Conservation (phyloP, 2,113 vertebrate species). For the Mastomys natalensis region DNA sequence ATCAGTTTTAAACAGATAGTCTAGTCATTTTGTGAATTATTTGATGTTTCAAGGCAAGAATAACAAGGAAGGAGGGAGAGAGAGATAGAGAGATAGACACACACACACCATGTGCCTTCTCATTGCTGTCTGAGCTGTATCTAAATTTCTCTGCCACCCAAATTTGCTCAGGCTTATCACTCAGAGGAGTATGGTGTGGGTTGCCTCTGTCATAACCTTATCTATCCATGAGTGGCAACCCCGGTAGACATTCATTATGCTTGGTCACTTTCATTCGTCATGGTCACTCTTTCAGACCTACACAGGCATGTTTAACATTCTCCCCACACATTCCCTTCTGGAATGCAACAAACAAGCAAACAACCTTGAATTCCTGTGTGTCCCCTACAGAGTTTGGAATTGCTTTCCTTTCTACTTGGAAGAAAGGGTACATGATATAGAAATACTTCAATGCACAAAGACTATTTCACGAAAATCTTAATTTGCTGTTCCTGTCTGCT, state of each 20-base stretch:
- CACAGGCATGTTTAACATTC: neutral
- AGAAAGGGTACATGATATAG: neutral
- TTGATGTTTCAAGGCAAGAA: neutral
- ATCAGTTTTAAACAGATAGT: neutral
- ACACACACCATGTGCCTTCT: neutral
- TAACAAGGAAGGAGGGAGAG: neutral
- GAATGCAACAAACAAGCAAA: neutral
- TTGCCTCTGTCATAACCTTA: neutral
- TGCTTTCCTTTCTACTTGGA: constrained; percentile 47
- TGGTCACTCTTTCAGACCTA: neutral
- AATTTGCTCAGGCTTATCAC: neutral
- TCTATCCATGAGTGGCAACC: neutral
- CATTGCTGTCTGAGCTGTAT: neutral
- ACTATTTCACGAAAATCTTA: constrained; percentile 16
- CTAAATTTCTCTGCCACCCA: neutral
- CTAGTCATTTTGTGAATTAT: neutral
- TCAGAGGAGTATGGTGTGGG: neutral
- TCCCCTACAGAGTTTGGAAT: neutral
- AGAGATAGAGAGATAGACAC: too few species aligned
- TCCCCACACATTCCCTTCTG: neutral
- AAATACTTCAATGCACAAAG: constrained; percentile 17
- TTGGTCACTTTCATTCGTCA: neutral
- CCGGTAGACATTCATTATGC: neutral
- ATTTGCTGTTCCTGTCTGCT: constrained; percentile 27
- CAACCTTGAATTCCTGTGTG: neutral